A percentile compares a stretch with the other conserved stretches of the same genome.
Conservation (phyloP, 2,113 vertebrate species). For the Numida meleagris region DNA sequence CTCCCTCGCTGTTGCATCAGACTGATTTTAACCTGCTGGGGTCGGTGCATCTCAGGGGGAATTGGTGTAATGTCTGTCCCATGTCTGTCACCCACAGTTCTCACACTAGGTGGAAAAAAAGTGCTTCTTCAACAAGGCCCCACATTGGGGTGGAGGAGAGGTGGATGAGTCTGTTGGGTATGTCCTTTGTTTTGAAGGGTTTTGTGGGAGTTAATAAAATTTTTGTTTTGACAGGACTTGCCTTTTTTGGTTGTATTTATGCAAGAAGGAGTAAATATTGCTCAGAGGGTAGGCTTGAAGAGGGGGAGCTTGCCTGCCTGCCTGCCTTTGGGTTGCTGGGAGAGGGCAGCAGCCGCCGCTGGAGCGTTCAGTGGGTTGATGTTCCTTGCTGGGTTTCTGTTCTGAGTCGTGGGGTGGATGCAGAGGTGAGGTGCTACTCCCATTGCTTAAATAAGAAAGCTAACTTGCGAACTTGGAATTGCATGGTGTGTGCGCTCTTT, state of each 20-base stretch:
- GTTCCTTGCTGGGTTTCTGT: background rate
- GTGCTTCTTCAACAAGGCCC: background rate
- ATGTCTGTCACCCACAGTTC: background rate
- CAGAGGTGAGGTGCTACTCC: background rate
- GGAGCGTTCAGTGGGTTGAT: background rate
- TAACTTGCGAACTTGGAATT: background rate
- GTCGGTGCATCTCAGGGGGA: background rate
- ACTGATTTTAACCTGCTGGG: background rate
- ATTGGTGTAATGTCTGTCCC: background rate
- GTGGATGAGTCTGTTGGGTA: background rate
- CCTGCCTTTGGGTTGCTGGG: background rate
- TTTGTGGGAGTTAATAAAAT: background rate
- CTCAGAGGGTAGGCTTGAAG: background rate
- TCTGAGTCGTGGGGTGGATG: background rate
- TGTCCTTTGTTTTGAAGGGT: background rate
- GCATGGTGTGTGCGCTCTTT: background rate
- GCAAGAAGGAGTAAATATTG: background rate
- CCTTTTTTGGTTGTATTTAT: conserved; percentile 3
- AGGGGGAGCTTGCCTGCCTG: background rate
- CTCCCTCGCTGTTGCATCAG: background rate
- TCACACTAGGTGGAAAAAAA: background rate
- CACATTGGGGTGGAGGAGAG: background rate
- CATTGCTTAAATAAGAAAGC: background rate
- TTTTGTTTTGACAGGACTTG: background rate
- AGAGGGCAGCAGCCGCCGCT: background rate